Evolutionary conservation across 2,113 vertebrate genomes (phyloP).

Genomic region (Myotis yumanensis): DNA sequence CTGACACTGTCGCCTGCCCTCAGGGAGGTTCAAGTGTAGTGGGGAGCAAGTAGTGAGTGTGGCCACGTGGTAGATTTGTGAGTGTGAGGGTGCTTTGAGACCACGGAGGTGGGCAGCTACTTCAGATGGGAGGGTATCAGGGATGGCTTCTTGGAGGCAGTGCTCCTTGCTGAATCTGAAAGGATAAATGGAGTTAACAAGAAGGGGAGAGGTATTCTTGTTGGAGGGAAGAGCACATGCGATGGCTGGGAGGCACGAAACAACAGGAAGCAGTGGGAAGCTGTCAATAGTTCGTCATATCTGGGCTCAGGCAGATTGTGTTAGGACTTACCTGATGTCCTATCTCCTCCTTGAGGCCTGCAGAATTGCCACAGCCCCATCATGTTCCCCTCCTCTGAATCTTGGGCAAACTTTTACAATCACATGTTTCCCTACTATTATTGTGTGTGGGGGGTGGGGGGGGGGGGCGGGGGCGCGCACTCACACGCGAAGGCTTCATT

Average conservation of each 20-base stretch:
- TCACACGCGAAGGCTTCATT: not conserved
- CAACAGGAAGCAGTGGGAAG: not conserved
- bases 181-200: not conserved
- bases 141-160: not conserved
- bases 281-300: not conserved
- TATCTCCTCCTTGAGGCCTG: not conserved
- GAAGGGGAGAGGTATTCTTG: not conserved
- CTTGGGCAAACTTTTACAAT: not conserved
- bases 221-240: not conserved
- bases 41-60: not conserved
- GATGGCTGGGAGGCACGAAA: not conserved
- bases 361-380: not conserved
- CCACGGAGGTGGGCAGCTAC: not conserved
- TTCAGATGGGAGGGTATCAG: not conserved
- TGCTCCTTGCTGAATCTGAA: not conserved
- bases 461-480: fast-evolving
- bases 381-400: not conserved
- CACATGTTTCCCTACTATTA: not conserved
- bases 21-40: not conserved
- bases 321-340: not conserved
- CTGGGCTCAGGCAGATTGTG: not conserved
- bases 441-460: no score
- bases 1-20: not conserved
- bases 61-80: not conserved
- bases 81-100: not conserved